phyloP scores from a whole-genome alignment of 2,888 invertebrate species.

The Chalcis sispes region DNA sequence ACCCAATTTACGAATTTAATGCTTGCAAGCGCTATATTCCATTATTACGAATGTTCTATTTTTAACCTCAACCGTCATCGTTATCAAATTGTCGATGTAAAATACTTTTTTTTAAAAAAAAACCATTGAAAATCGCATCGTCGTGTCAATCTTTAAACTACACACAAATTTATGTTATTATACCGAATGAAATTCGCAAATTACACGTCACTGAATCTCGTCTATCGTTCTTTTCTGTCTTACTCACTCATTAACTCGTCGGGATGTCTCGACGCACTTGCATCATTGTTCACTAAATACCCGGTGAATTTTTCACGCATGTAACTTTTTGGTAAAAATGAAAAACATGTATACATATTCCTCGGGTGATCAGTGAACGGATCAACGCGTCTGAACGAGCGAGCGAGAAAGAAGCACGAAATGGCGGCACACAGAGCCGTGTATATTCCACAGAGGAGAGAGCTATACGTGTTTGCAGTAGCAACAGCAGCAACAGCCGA shows the following conservation, averaged over 20 bases:
- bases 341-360: neutral
- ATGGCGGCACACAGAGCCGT: slow-evolving; percentile 50
- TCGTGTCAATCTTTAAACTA: no score
- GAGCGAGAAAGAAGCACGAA: slow-evolving; percentile 56
- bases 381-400: neutral
- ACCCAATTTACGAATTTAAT: slow-evolving; percentile 40
- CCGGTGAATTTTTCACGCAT: no score
- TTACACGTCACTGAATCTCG: neutral
- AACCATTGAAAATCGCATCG: neutral
- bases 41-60: slow-evolving; percentile 1
- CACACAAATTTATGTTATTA: neutral
- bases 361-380: neutral
- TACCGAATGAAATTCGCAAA: neutral
- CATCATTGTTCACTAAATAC: no score
- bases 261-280: no score
- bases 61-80: neutral
- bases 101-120: no score
- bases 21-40: neutral
- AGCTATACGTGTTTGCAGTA: neutral
- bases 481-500: no score
- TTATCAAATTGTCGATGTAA: neutral
- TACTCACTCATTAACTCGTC: no score
- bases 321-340: no score
- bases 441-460: slow-evolving; percentile 4
- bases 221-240: neutral